These are phyloP conservation scores for Microtus pennsylvanicus DNA, from an alignment of 2,113 vertebrate species.

Conservation along the genomic window DNA sequence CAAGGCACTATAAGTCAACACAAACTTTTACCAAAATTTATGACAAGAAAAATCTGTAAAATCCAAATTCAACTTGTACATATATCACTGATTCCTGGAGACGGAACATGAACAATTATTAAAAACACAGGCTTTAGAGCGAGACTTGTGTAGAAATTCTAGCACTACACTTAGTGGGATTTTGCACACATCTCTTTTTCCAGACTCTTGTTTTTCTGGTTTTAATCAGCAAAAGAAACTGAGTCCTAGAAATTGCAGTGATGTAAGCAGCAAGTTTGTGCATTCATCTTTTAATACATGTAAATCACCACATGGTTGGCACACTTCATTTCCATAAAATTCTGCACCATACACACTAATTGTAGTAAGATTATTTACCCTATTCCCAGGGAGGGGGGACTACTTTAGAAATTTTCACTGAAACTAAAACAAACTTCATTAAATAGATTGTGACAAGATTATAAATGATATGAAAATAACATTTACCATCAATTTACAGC, in stretches of 20 bases:
- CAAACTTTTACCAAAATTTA: conserved; percentile 37
- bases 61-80: conserved; percentile 33
- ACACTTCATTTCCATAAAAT: background rate
- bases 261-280: conserved; percentile 89
- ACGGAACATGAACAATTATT: background rate
- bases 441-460: conserved; percentile 81
- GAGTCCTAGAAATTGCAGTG: conserved; percentile 89
- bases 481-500: conserved; percentile 83
- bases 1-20: background rate
- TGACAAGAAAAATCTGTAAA: conserved; percentile 40
- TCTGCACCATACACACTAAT: background rate
- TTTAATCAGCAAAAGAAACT: conserved; percentile 89
- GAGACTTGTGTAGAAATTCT: background rate
- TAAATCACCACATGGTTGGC: conserved; percentile 90
- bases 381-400: too few species aligned
- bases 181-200: background rate
- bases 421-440: conserved; percentile 78
- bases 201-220: conserved; percentile 81
- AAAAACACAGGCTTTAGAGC: background rate
- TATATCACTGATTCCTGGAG: background rate
- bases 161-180: background rate
- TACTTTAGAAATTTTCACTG: conserved; percentile 77
- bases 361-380: background rate
- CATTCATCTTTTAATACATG: conserved; percentile 87
- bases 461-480: conserved; percentile 86